Evolutionary conservation across 2,888 invertebrate genomes (phyloP), one percentile per base, ranked within the genome.

Genomic region (Eilema griseolum): DNA sequence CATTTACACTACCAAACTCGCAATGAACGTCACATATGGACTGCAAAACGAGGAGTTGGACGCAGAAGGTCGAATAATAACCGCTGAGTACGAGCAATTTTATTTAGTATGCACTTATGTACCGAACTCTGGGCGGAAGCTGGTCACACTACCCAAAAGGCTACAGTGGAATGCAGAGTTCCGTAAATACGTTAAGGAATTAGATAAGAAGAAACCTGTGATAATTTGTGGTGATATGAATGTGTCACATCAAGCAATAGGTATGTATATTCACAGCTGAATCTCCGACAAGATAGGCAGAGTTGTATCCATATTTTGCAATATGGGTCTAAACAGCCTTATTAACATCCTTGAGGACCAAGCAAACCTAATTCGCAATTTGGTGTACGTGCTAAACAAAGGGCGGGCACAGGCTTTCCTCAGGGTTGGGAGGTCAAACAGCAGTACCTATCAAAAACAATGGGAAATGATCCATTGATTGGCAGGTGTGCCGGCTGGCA

Each of bases 191-290:
- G 92, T 99, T 20, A 96, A 97, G 85, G 95, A 96, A 66, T 95
- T 99, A 78, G 98, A 99, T 92, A 95, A 96, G 74, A 97, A 97
- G 83, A 99, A 99, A 89, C 99, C 99, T 12, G 98, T 99, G 14
- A 97, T 99, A 71, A 96, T 99, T 83, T 98, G 98, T 87, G 99
- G 99, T 0, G 99, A 99, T 91, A 97, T 99, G 96, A 99, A 99
- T 93, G 99, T 99, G 12, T 98, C 99, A 26, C 99, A 99, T 91
- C 94, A 96, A 78, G 99, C 99, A 96, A 99, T 99, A 88, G 98
- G 98, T 98, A 90, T 82, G 90, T 31, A n/a, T 52, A 46, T 20
- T 46, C 46, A 46, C 41, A 4, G 41, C 8, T 20, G 46, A 7
- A 46, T 46, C 20, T 20, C 20, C 46, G 5, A 20, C 20, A 46